Evolutionary conservation across 2,797 vertebrate species (phyloP).

Genomic region (Ptychobarbus kaznakovi): DNA sequence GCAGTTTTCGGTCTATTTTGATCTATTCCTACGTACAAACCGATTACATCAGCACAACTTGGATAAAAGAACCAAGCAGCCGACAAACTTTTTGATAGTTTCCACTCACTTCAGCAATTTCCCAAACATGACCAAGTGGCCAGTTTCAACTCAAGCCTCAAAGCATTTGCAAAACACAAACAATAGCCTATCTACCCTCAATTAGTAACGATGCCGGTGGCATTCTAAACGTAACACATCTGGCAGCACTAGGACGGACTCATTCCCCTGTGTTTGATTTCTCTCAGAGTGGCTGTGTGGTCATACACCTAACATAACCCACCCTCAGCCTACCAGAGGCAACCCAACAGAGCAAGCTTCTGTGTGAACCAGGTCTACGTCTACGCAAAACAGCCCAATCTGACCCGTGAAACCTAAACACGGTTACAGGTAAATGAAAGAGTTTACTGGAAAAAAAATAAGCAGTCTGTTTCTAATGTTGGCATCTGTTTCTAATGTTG

Average conservation of each 20-base stretch:
- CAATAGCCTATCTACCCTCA: slow-evolving; percentile 35
- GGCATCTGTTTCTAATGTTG: slow-evolving; percentile 81
- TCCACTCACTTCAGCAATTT: slow-evolving; percentile 31
- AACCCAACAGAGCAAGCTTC: slow-evolving; percentile 70
- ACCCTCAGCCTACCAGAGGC: slow-evolving; percentile 55
- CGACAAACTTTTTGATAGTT: slow-evolving; percentile 28
- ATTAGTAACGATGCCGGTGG: slow-evolving; percentile 30
- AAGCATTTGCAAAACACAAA: slow-evolving; percentile 30
- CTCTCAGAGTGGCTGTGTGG: slow-evolving; percentile 24
- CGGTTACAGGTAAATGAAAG: slow-evolving; percentile 56
- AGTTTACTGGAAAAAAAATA: slow-evolving; percentile 56
- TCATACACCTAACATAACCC: slow-evolving; percentile 54
- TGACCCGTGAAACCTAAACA: slow-evolving; percentile 68
- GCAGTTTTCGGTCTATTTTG: slow-evolving; percentile 4
- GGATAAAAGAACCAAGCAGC: neutral
- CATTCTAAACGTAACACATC: slow-evolving; percentile 46
- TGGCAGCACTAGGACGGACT: slow-evolving; percentile 47
- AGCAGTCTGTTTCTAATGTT: slow-evolving; percentile 80
- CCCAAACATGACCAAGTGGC: slow-evolving; percentile 27
- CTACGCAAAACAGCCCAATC: slow-evolving; percentile 46
- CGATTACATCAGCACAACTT: slow-evolving; percentile 13
- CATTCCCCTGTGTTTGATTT: slow-evolving; percentile 10
- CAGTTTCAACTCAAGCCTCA: neutral
- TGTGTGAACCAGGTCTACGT: slow-evolving; percentile 66
- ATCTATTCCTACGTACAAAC: slow-evolving; percentile 33